Percentiles rank a stretch among this genome's conserved stretches.
Conservation (phyloP, 2,888 invertebrate genomes). For the Linnaemya tessellans region DNA sequence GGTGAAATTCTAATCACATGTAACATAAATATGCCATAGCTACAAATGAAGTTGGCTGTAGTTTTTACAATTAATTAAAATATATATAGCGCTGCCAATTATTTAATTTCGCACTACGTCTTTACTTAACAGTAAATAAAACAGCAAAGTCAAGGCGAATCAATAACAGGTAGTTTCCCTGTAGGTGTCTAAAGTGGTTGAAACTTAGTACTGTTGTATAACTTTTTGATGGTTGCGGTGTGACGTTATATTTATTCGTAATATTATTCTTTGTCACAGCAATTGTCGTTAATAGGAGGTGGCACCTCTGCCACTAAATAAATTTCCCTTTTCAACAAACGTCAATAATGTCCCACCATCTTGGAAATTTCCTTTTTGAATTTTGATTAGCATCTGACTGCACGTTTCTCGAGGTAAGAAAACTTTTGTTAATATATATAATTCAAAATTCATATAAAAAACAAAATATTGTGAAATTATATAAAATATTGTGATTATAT, state of each 20-base stretch:
- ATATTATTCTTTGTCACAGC: no score
- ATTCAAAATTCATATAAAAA: slow-evolving; percentile 27
- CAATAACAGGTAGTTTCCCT: no score
- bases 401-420: slow-evolving; percentile 82
- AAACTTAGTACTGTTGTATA: no score
- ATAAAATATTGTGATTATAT: background rate
- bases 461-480: no score
- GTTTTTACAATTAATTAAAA: slow-evolving; percentile 53
- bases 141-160: no score
- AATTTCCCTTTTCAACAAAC: slow-evolving; percentile 36
- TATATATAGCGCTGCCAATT: no score
- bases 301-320: background rate
- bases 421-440: slow-evolving; percentile 23
- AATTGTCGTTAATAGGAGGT: background rate
- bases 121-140: no score
- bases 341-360: slow-evolving; percentile 76
- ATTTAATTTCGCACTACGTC: no score
- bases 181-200: no score
- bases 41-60: slow-evolving; percentile 64
- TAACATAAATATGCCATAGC: background rate
- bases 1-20: slow-evolving; percentile 66
- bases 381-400: slow-evolving; percentile 80
- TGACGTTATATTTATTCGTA: no score
- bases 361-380: slow-evolving; percentile 79
- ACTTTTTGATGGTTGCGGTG: no score